Evolutionary conservation across 92 coral and sea anemone genomes (phyloP).

Genomic region (Anthopleura xanthogrammica): DNA sequence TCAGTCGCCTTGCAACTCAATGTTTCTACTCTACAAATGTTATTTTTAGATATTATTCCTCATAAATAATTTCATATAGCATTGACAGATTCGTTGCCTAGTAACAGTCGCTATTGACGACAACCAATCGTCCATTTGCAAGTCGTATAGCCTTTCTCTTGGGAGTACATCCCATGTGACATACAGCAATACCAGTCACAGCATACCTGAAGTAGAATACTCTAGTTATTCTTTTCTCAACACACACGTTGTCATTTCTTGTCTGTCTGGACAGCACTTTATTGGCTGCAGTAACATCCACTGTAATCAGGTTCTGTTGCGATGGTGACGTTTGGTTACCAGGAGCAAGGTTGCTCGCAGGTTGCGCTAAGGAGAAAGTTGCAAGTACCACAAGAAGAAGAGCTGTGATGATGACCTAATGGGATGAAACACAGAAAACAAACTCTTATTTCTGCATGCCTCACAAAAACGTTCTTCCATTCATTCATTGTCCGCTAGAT

Average conservation of each 20-base stretch:
- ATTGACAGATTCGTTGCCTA: background rate
- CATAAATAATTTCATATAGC: no score
- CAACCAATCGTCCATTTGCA: background rate
- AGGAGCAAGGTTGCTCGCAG: background rate
- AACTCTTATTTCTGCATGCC: no score
- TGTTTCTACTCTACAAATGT: no score
- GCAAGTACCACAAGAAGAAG: background rate
- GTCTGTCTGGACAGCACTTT: background rate
- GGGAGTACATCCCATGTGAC: background rate
- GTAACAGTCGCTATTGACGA: background rate
- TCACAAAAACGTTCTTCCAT: no score
- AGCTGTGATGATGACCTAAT: no score
- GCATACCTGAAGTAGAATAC: background rate
- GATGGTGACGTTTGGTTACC: conserved; percentile 1
- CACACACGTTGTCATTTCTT: background rate
- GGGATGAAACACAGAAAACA: no score
- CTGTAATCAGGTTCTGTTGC: background rate
- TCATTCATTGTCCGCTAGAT: no score
- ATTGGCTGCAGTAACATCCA: background rate
- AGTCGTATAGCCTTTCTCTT: background rate
- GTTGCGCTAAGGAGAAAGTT: background rate
- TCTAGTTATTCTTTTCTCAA: background rate
- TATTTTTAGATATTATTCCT: no score
- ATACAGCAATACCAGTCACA: background rate
- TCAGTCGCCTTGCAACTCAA: background rate